A percentile compares a stretch with the other conserved stretches of the same genome.
These are phyloP conservation scores for Macrotrachela quadricornifera DNA, from an alignment of 1,140 invertebrate genomes.

Conservation along the genomic window DNA sequence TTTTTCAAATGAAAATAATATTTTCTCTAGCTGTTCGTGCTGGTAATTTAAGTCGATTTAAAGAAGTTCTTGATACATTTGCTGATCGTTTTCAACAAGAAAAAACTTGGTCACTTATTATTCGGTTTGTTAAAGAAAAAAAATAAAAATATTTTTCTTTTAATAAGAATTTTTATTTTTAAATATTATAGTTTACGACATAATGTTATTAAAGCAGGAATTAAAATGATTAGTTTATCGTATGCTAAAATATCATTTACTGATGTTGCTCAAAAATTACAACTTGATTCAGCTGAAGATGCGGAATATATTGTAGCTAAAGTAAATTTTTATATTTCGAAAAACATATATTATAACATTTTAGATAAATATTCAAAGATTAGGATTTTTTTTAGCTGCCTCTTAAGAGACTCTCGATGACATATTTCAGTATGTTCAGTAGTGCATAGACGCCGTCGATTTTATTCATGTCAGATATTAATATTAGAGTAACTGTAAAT, in stretches of 20 bases:
- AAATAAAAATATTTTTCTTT: neutral
- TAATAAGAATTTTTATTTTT: neutral
- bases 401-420: no score
- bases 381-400: no score
- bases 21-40: slow-evolving; percentile 53
- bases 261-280: slow-evolving; percentile 77
- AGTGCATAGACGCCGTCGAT: no score
- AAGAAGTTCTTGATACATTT: slow-evolving; percentile 64
- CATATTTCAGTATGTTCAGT: no score
- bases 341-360: no score
- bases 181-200: slow-evolving; percentile 44
- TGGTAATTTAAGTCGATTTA: slow-evolving; percentile 78
- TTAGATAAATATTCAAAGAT: no score
- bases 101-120: slow-evolving; percentile 78
- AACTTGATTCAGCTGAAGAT: slow-evolving; percentile 79
- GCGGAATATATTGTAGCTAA: slow-evolving; percentile 98
- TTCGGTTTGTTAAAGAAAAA: slow-evolving; percentile 31
- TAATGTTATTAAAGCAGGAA: slow-evolving; percentile 97
- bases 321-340: slow-evolving; percentile 16
- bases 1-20: slow-evolving; percentile 4
- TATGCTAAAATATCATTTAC: slow-evolving; percentile 84
- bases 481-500: no score
- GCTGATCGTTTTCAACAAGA: slow-evolving; percentile 38
- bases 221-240: slow-evolving; percentile 79
- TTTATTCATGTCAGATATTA: no score